Base-by-base conservation (phyloP, 2,797 vertebrate genomes). In the Melanotaenia trifasciata region DNA sequence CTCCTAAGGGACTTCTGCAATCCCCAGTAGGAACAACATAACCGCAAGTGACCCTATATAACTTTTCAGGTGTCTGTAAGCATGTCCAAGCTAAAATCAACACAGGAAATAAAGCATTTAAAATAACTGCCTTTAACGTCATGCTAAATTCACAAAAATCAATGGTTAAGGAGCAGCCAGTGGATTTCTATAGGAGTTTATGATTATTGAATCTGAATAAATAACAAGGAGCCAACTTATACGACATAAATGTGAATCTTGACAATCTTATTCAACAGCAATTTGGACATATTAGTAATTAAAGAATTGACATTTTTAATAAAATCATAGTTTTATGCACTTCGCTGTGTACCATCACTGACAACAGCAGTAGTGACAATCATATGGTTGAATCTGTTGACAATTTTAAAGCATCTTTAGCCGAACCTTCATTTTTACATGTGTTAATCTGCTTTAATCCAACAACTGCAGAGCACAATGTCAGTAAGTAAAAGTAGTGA, bases 41-140 rank as follows among this genome's bases (percentile, higher is more conserved):
- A 54, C 20, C 72, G 47, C 18, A 18, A 45, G 62, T 76, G 70
- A 86, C 69, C 67, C 56, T 24, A 56, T n/a, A 47, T 57, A 45
- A 40, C 24, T 47, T 33, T 30, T 26, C n/a, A 58, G 45, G 33
- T 38, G 58, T 61, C 30, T 64, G 14, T n/a, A 73, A 62, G 38
- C n/a, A 14, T 28, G 30, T 12, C 0, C 47, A 20, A 18, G 12
- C 35, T 38, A 51, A 66, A 51, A 70, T n/a, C 5, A 54, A 40
- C 43, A 45, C 5, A 33, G 22, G 16, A 40, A 20, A 24, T 35
- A 9, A 24, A 16, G 12, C 12, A 54, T 28, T 28, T 28, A 28
- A 28, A 54, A 26, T 16, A 13, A 54, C 13, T 24, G 11, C 53
- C 5, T 28, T 22, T 22, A 12, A 13, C 28, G 4, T 54, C 14